Evolutionary conservation across 2,113 vertebrate genomes (phyloP).

Genomic region (Sturnira hondurensis): DNA sequence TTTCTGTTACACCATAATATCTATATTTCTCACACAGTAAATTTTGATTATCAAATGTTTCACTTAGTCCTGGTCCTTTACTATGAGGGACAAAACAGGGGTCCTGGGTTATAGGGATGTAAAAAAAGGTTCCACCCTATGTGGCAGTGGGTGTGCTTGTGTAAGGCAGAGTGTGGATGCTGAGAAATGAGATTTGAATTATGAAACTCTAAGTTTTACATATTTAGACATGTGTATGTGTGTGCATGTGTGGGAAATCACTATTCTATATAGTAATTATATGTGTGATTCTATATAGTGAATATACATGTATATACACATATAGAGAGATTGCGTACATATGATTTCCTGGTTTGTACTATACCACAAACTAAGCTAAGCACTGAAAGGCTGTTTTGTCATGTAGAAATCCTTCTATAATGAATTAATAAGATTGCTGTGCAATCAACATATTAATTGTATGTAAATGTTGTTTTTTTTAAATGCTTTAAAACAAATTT

Average conservation of each 20-base stretch:
- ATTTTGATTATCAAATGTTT: neutral
- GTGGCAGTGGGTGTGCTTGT: neutral
- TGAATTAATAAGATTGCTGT: slow-evolving; percentile 74
- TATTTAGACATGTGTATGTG: neutral
- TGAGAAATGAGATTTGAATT: slow-evolving; percentile 26
- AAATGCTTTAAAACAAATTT: slow-evolving; percentile 76
- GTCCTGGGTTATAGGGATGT: neutral
- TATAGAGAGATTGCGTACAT: neutral
- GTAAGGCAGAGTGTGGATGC: neutral
- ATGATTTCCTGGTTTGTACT: slow-evolving; percentile 36
- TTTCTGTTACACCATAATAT: neutral
- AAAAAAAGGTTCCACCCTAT: slow-evolving; percentile 15
- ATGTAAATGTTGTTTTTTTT: slow-evolving; percentile 74
- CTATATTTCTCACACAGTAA: neutral
- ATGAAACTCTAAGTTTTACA: slow-evolving; percentile 10
- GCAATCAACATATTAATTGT: slow-evolving; percentile 78
- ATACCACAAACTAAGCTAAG: slow-evolving; percentile 55
- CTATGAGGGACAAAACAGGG: neutral
- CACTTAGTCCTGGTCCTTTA: neutral
- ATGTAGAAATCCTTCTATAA: slow-evolving; percentile 65
- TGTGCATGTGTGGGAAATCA: neutral
- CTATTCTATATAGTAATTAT: neutral
- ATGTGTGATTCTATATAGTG: neutral
- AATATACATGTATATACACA: neutral
- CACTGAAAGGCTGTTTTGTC: slow-evolving; percentile 59